Conservation (phyloP, 2,888 invertebrate genomes). For the Neuroscelio doddi region DNA sequence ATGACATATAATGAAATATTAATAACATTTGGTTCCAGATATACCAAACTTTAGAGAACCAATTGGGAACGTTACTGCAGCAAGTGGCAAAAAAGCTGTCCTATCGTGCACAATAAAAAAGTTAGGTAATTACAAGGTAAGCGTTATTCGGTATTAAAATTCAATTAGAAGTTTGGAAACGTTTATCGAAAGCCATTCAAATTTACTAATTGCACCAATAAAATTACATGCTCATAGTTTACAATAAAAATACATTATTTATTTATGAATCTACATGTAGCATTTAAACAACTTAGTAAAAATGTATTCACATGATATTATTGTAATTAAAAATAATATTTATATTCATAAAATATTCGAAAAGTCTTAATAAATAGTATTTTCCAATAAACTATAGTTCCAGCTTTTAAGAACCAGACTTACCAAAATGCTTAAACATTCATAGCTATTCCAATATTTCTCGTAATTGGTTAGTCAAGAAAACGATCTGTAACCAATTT, state of each 20-base stretch:
- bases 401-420: conserved; percentile 20
- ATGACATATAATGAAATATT: conserved; percentile 10
- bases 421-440: conserved; percentile 25
- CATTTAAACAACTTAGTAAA: too few relatives aligned
- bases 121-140: conserved; percentile 83
- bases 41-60: conserved; percentile 80
- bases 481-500: conserved; percentile 26
- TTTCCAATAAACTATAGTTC: conserved; percentile 22
- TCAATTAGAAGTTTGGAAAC: neutral
- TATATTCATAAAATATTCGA: too few relatives aligned
- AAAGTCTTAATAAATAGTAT: conserved; percentile 7
- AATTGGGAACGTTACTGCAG: conserved; percentile 83
- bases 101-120: conserved; percentile 83
- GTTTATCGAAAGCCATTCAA: too few relatives aligned
- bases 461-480: conserved; percentile 24
- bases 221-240: too few relatives aligned
- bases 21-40: conserved; percentile 52
- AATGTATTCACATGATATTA: too few relatives aligned
- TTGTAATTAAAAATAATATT: too few relatives aligned
- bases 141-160: conserved; percentile 25
- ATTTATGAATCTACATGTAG: too few relatives aligned
- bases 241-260: too few relatives aligned
- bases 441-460: conserved; percentile 21
- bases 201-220: too few relatives aligned
- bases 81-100: conserved; percentile 82